A percentile compares a stretch with the other conserved stretches of the same genome.
Conservation (phyloP, 2,113 vertebrate genomes). For the Odocoileus hemionus region DNA sequence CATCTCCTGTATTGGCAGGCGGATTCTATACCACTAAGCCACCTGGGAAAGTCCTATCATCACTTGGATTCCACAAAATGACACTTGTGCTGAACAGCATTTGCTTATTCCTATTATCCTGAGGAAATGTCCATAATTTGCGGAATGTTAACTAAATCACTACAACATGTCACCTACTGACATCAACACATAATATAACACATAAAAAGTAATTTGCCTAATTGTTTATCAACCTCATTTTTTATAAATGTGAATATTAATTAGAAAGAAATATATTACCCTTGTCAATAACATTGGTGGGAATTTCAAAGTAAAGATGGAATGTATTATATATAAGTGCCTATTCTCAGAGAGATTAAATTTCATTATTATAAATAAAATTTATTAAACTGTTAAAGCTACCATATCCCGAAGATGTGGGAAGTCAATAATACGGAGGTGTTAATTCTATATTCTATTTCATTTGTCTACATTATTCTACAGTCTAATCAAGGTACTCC, state of each 20-base stretch:
- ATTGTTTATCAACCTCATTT: background rate
- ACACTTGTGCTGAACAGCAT: too few relatives aligned
- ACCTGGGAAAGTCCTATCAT: background rate
- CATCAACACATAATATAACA: too few relatives aligned
- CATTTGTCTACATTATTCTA: background rate
- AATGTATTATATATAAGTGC: fast-evolving
- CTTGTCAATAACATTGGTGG: background rate
- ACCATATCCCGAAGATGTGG: background rate
- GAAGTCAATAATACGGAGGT: background rate
- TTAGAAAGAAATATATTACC: background rate
- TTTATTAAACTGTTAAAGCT: background rate
- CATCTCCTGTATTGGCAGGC: background rate
- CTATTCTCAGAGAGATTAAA: background rate
- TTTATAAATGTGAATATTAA: background rate
- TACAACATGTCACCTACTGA: background rate
- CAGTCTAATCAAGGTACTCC: background rate
- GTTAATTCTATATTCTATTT: background rate
- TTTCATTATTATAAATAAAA: background rate
- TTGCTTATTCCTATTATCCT: background rate
- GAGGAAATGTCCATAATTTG: background rate
- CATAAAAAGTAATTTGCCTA: background rate
- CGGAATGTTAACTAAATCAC: fast-evolving
- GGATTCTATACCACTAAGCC: fast-evolving
- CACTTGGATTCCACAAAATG: background rate
- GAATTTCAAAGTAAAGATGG: background rate